A percentile compares a stretch with the other conserved stretches of the same genome.
Conservation (phyloP, 1,140 invertebrate species). For the Pseudachorutes palmiensis region DNA sequence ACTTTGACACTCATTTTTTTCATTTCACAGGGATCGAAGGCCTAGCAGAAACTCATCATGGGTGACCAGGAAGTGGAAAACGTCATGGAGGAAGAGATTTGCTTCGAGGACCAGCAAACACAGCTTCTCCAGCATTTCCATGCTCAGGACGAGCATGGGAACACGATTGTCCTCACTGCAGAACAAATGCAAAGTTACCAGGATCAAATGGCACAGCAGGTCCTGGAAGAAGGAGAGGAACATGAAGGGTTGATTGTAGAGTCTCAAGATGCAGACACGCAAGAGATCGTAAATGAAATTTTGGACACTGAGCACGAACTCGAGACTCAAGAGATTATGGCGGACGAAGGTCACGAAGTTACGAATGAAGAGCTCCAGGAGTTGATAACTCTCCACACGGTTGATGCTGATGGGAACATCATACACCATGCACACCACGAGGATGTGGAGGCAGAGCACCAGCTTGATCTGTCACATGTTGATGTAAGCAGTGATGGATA, state of each 20-base stretch:
- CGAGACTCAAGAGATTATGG: constrained; percentile 18
- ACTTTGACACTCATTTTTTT: too few species aligned
- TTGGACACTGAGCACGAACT: constrained; percentile 17
- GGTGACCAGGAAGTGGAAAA: constrained; percentile 12
- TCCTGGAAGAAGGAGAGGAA: constrained; percentile 19
- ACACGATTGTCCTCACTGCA: constrained; percentile 24
- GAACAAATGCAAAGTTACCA: constrained; percentile 22
- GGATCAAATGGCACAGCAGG: constrained; percentile 6
- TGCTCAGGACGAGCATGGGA: constrained; percentile 22
- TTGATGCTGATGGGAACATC: constrained; percentile 33
- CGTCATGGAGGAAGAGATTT: constrained; percentile 17
- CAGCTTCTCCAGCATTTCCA: constrained; percentile 25
- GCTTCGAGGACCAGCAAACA: constrained; percentile 17
- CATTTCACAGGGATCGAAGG: too few species aligned
- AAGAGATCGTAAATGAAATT: constrained; percentile 19
- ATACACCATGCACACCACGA: constrained; percentile 13
- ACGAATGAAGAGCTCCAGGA: constrained; percentile 27
- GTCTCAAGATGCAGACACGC: constrained; percentile 18
- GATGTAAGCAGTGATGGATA: background rate
- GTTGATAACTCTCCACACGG: constrained; percentile 31
- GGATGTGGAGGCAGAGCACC: background rate
- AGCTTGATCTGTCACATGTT: constrained; percentile 2
- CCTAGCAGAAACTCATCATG: too few species aligned
- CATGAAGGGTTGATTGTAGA: constrained; percentile 12
- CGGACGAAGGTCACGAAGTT: constrained; percentile 24